phyloP scores from a whole-genome alignment of 2,113 vertebrate genomes.

The Rana temporaria region DNA sequence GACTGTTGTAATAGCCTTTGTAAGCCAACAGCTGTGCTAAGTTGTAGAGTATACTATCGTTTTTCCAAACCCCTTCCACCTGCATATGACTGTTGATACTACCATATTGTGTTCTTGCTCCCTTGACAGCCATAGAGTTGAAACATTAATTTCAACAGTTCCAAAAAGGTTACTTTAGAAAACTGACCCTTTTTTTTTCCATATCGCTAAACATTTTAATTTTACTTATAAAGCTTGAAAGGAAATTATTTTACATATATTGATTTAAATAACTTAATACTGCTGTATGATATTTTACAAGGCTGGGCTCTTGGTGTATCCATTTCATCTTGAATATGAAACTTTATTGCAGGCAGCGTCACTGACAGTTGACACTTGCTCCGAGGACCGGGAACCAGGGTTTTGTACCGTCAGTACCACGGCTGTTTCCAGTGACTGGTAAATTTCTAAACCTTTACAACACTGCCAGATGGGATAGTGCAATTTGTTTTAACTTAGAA shows the following conservation, averaged over 20 bases:
- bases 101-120: too few species aligned
- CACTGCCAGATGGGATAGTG: not conserved
- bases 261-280: not conserved
- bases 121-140: too few species aligned
- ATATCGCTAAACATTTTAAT: too few species aligned
- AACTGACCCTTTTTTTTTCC: too few species aligned
- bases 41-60: too few species aligned
- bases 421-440: constrained; percentile 93
- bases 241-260: not conserved
- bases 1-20: too few species aligned
- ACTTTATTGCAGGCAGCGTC: constrained; percentile 84
- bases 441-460: constrained; percentile 54
- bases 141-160: too few species aligned
- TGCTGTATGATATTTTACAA: not conserved
- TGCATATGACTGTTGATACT: too few species aligned
- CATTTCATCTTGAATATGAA: not conserved
- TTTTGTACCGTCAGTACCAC: constrained; percentile 94
- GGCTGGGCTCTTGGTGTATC: not conserved
- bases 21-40: too few species aligned
- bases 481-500: not conserved
- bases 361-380: constrained; percentile 92
- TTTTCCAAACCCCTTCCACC: too few species aligned
- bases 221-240: not conserved
- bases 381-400: constrained; percentile 90
- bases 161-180: too few species aligned